phyloP scores from a whole-genome alignment of 1,140 invertebrate genomes.

The Ctenoplectra terminalis region DNA sequence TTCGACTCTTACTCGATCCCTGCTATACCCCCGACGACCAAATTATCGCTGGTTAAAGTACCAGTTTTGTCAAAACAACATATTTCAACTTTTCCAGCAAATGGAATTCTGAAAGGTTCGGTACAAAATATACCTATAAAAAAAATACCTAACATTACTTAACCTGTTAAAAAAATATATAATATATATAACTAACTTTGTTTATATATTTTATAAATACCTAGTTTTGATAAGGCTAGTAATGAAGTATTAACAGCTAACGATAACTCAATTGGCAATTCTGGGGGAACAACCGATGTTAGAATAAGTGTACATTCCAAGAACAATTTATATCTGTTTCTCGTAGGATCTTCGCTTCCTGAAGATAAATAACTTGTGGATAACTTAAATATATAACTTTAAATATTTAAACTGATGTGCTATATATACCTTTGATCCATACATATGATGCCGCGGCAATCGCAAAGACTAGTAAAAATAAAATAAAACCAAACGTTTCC shows the following conservation, averaged over 20 bases:
- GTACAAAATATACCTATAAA: slow-evolving; percentile 95
- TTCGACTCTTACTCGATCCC: slow-evolving; percentile 85
- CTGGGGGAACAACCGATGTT: slow-evolving; percentile 99
- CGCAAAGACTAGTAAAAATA: slow-evolving; percentile 98
- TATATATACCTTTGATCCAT: slow-evolving; percentile 96
- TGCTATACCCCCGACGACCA: slow-evolving; percentile 98
- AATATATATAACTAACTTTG: neutral
- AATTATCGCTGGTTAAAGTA: slow-evolving; percentile 98
- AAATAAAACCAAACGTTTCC: slow-evolving; percentile 99
- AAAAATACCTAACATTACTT: neutral
- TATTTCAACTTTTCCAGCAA: slow-evolving; percentile 99
- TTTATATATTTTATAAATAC: slow-evolving; percentile 63
- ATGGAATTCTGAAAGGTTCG: slow-evolving; percentile 99
- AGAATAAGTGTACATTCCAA: slow-evolving; percentile 99
- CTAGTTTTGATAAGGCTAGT: slow-evolving; percentile 95
- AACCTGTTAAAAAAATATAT: slow-evolving; percentile 79
- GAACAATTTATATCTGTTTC: slow-evolving; percentile 97
- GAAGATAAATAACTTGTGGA: slow-evolving; percentile 60
- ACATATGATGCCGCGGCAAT: slow-evolving; percentile 98
- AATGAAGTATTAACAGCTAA: slow-evolving; percentile 99
- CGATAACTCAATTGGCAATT: slow-evolving; percentile 99
- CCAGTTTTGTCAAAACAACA: slow-evolving; percentile 99
- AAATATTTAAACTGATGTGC: neutral
- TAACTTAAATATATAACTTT: slow-evolving; percentile 22
- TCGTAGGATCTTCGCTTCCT: slow-evolving; percentile 89